Evolutionary conservation across 2,113 vertebrate genomes (phyloP).

Genomic region (Heterocephalus glaber): DNA sequence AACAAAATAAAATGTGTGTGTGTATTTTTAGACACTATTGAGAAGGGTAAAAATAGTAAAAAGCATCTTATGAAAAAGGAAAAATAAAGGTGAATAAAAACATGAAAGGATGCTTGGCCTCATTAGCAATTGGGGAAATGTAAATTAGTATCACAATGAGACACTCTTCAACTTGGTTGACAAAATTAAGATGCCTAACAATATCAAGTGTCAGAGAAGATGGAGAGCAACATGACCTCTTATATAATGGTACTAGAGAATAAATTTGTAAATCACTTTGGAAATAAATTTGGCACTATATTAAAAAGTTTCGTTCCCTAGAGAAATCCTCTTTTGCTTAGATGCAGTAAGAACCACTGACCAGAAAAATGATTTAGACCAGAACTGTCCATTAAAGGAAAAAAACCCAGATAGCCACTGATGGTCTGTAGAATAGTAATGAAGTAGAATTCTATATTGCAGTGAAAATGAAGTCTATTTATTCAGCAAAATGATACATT

Average conservation of each 20-base stretch:
- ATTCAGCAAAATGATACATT: background rate
- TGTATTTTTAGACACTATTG: background rate
- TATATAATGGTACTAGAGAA: background rate
- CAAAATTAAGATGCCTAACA: background rate
- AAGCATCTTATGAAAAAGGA: background rate
- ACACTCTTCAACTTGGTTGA: background rate
- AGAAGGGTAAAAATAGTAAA: constrained; percentile 11
- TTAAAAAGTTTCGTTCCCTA: background rate
- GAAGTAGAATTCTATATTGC: background rate
- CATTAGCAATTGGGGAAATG: background rate
- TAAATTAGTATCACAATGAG: background rate
- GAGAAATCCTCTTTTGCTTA: background rate
- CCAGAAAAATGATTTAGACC: background rate
- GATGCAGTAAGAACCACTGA: background rate
- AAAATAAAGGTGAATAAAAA: background rate
- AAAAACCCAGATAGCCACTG: background rate
- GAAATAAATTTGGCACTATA: background rate
- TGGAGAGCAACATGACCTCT: background rate
- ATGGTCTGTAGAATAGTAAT: background rate
- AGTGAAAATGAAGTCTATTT: background rate
- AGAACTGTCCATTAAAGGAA: background rate
- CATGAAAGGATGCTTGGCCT: background rate
- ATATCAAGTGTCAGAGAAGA: background rate
- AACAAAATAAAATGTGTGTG: background rate
- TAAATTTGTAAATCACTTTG: background rate